Percentiles rank a stretch among this genome's conserved stretches.
These are phyloP conservation scores for Odontomachus brunneus DNA, from an alignment of 1,140 invertebrate species.

Conservation along the genomic window DNA sequence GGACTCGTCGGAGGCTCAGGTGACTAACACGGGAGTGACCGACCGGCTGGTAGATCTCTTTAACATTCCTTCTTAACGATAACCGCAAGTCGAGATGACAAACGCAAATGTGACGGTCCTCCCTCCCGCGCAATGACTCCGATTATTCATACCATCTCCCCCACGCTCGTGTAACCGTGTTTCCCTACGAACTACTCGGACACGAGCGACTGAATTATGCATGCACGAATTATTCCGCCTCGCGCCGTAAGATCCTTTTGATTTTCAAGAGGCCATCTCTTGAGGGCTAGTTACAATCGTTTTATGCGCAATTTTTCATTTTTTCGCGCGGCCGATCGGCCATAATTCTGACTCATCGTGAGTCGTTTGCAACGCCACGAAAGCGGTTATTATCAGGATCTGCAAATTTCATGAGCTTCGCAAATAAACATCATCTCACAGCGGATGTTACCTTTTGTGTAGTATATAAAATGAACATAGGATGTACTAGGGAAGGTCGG, in stretches of 20 bases:
- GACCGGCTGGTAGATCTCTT: conserved; percentile 55
- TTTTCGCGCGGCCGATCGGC: not conserved
- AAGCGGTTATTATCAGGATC: conserved; percentile 4
- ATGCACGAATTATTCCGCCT: conserved; percentile 24
- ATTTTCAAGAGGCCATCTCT: not conserved
- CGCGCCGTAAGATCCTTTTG: not conserved
- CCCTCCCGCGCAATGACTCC: not conserved
- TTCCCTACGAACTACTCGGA: not conserved
- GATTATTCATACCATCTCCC: conserved; percentile 43
- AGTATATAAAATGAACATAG: not conserved
- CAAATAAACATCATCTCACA: not conserved
- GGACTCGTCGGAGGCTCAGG: conserved; percentile 51
- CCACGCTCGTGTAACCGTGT: not conserved
- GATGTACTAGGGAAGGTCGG: not conserved
- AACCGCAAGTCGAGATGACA: conserved; percentile 56
- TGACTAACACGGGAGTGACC: conserved; percentile 46
- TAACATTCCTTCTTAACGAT: conserved; percentile 58
- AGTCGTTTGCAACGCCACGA: not conserved
- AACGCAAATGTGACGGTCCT: conserved; percentile 23
- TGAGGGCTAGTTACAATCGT: not conserved
- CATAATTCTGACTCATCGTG: not conserved
- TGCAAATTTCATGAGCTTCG: not conserved
- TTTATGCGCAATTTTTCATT: not conserved
- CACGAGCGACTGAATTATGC: conserved; percentile 12
- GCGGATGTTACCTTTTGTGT: not conserved